These are phyloP conservation scores for Tetramorium alpestre DNA, from an alignment of 1,140 invertebrate species.

Conservation along the genomic window DNA sequence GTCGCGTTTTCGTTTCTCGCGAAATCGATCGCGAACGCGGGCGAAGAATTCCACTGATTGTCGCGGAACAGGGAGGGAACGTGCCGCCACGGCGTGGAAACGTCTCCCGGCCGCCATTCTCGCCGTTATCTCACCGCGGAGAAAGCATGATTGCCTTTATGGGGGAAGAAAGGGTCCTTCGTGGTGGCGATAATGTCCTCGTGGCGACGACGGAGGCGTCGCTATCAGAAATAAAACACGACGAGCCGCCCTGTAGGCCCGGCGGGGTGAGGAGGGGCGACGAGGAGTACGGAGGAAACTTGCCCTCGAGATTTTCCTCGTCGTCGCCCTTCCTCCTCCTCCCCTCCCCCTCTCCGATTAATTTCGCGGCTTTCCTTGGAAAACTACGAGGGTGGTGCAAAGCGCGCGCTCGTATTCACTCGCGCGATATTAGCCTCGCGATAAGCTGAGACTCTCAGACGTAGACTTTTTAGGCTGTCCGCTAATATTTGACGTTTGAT, in stretches of 20 bases:
- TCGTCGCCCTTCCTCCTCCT: not conserved
- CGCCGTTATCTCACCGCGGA: conserved; percentile 82
- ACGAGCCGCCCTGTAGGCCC: conserved; percentile 54
- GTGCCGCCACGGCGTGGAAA: conserved; percentile 52
- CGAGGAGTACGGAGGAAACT: conserved; percentile 32
- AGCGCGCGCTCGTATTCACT: conserved; percentile 7
- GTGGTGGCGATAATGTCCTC: conserved; percentile 84
- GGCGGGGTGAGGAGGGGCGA: conserved; percentile 50
- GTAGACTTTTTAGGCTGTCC: not conserved
- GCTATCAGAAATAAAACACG: conserved; percentile 85
- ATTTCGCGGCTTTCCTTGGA: conserved; percentile 47
- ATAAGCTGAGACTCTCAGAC: conserved; percentile 20
- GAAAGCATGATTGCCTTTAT: conserved; percentile 86
- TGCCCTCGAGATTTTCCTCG: conserved; percentile 51
- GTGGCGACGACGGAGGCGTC: conserved; percentile 77
- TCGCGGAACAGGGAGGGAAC: conserved; percentile 19
- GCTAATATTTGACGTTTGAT: conserved; percentile 29
- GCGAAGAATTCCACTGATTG: conserved; percentile 32
- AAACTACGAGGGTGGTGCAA: conserved; percentile 9
- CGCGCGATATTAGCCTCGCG: conserved; percentile 19
- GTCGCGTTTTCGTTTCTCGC: not conserved
- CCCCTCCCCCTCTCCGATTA: conserved; percentile 56
- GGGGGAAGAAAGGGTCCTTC: conserved; percentile 85
- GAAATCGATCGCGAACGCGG: conserved; percentile 55
- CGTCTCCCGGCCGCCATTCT: conserved; percentile 80